Evolutionary conservation across 2,888 invertebrate genomes (phyloP).

Genomic region (Argyresthia albistria): DNA sequence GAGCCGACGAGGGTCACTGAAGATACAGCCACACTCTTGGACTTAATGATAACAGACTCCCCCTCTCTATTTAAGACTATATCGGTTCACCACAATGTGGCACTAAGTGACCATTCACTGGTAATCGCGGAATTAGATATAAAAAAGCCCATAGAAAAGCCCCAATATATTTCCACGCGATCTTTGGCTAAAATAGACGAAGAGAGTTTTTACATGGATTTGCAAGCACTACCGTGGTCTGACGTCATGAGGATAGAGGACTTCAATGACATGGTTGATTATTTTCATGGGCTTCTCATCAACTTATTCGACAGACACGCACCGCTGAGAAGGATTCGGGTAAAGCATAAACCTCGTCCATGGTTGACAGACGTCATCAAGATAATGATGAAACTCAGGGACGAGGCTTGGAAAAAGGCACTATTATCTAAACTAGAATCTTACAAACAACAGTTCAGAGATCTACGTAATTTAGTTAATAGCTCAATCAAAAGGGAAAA

Average conservation of each 20-base stretch:
- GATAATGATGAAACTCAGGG: background rate
- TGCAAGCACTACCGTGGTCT: background rate
- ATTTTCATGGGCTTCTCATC: background rate
- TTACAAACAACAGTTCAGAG: background rate
- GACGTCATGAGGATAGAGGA: background rate
- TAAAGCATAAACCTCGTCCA: background rate
- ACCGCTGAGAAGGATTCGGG: background rate
- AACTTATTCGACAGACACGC: background rate
- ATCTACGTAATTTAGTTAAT: background rate
- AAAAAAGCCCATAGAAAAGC: background rate
- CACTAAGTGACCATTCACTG: constrained; percentile 1
- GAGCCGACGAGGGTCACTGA: background rate
- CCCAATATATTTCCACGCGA: background rate
- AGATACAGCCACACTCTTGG: background rate
- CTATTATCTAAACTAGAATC: background rate
- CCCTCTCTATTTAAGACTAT: background rate
- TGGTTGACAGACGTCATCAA: constrained; percentile 1
- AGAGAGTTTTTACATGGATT: background rate
- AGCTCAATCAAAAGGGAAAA: constrained; percentile 2
- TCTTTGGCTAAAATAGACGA: background rate
- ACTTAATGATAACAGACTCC: constrained; percentile 1
- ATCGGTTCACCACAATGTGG: background rate
- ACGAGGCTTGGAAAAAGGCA: background rate
- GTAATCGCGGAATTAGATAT: background rate
- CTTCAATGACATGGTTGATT: background rate